phyloP scores from a whole-genome alignment of 2,113 vertebrate genomes.

The Nycticryphes semicollaris region DNA sequence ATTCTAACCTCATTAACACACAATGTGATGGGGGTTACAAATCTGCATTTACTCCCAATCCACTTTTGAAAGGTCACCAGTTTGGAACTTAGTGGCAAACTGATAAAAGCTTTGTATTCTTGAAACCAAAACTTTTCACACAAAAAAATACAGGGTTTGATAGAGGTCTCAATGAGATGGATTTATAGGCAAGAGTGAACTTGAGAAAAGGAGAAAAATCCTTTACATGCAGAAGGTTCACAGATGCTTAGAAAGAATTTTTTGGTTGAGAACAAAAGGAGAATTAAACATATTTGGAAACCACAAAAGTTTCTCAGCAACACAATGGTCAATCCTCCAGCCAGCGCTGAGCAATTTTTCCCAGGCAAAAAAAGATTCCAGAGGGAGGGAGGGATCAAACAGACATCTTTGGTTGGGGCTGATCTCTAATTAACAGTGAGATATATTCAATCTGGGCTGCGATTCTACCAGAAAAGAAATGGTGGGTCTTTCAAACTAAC shows the following conservation, averaged over 20 bases:
- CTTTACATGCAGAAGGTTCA: not conserved
- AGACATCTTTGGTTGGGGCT: not conserved
- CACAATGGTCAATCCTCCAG: conserved; percentile 41
- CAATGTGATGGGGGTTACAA: not conserved
- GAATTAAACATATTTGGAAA: conserved; percentile 21
- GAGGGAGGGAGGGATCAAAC: conserved; percentile 29
- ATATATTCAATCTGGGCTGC: not conserved
- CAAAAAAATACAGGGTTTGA: not conserved
- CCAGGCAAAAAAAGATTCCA: conserved; percentile 44
- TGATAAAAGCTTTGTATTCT: not conserved
- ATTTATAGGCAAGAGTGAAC: not conserved
- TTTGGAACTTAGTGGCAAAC: not conserved
- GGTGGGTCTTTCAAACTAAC: not conserved
- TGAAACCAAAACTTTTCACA: not conserved
- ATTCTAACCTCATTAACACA: not conserved
- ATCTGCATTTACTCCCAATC: not conserved
- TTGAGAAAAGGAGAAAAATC: conserved; percentile 7
- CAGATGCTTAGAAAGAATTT: not conserved
- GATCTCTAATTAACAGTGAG: conserved; percentile 32
- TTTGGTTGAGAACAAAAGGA: not conserved
- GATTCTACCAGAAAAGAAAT: not conserved
- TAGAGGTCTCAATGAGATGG: not conserved
- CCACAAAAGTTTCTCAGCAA: not conserved
- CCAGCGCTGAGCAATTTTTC: not conserved
- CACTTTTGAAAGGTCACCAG: not conserved